Percentiles rank a stretch among this genome's conserved stretches.
These are phyloP conservation scores for Gymnothorax reevesii DNA, from an alignment of 2,797 vertebrate genomes.

Conservation along the genomic window DNA sequence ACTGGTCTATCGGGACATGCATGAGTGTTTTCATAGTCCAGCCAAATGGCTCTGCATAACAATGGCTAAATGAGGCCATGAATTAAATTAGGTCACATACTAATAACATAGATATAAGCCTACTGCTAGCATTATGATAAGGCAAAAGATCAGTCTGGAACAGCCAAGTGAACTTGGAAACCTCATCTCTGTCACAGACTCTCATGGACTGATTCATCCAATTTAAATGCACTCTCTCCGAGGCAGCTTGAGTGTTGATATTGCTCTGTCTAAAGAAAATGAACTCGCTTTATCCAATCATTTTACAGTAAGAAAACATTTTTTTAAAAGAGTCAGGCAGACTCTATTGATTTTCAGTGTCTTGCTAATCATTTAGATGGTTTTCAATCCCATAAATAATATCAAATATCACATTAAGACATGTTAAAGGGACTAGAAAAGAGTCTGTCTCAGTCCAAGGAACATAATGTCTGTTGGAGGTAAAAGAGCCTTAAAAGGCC, in stretches of 20 bases:
- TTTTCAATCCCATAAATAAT: not conserved
- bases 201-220: not conserved
- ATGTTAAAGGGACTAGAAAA: constrained; percentile 31
- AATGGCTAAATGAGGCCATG: not conserved
- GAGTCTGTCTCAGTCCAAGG: constrained; percentile 53
- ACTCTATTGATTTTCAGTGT: not conserved
- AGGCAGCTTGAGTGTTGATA: constrained; percentile 3
- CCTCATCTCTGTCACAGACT: not conserved
- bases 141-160: not conserved
- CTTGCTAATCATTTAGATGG: not conserved
- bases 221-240: not conserved
- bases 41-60: not conserved
- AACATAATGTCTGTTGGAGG: constrained; percentile 57
- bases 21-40: not conserved
- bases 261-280: not conserved
- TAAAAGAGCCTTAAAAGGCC: constrained; percentile 60
- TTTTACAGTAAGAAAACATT: not conserved
- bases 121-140: not conserved
- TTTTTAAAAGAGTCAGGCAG: not conserved
- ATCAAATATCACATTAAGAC: not conserved
- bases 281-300: not conserved
- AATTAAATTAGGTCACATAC: constrained; percentile 8
- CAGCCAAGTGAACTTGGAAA: not conserved
- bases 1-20: not conserved
- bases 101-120: not conserved